Evolutionary conservation across 2,888 invertebrate genomes (phyloP), one percentile per base, ranked within the genome.

Genomic region (Idaea biselata): DNA sequence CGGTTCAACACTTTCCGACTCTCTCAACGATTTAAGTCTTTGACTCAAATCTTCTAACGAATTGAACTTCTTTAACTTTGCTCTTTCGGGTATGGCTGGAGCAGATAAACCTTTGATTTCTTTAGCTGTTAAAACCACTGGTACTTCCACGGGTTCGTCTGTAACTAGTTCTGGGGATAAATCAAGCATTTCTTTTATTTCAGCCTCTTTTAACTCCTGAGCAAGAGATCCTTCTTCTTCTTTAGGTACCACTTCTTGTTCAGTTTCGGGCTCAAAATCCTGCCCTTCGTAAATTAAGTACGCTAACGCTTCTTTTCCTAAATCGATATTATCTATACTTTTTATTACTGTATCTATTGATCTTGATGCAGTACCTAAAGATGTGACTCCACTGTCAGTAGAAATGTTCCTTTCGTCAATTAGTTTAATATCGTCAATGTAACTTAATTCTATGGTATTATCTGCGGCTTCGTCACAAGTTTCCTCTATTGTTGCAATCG

Each of bases 401-500:
- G 76, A 68, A 3, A 72, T 25, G 57, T 74, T 69, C 59, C 68
- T 77, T 6, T 85, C 82, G 2, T 85, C 79, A 44, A 58, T 67
- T 63, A 44, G 44, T 44, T 44, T 44, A 44, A 44, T 44, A 44
- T 17, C 55, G 16, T 55, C 17, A 55, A 17, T 55, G 16, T 17
- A 55, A 55, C 17, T 8, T 55, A 17, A 16, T 55, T 17, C 56
- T 14, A 56, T 56, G 16, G 17, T 56, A 61, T 77, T 74, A 55
- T 84, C 79, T 16, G 83, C 81, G 1, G 79, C 65, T 70, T 87
- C 87, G 16, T 90, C 89, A 16, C 82, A 79, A 0, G 88, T 83
- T 67, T 91, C 91, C 17, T 91, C 91, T 14, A 90, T 90, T 1
- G 88, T 89, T 1, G 91, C 91, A 65, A 91, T 91, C 0, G 91